Base-by-base conservation (phyloP, 2,888 invertebrate genomes). In the Drosophila mercatorum region DNA sequence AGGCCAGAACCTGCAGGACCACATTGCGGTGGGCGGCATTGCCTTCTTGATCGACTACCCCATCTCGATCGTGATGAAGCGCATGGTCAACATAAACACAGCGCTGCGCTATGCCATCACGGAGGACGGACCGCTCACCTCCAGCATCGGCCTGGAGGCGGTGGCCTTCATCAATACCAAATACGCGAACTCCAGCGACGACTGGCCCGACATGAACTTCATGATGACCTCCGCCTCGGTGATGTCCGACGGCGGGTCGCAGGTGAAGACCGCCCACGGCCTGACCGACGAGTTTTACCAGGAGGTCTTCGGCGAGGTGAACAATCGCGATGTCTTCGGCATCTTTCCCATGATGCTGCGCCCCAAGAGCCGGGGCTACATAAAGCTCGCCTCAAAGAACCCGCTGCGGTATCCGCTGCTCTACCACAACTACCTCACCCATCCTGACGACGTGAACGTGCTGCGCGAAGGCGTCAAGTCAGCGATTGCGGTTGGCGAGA, bases 181-280 rank as follows among this genome's bases (percentile, higher is more conserved):
- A 92, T 97, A 97, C 90, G 97, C 97, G 0, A 98, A 97, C 90
- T 94, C 95, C 61, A 94, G 95, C 0, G 97, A 97, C 64, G 97
- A 98, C 91, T 97, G 97, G 97, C 97, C 98, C 0, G 98, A 98
- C 89, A 97, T 98, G 73, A 97, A 97, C 90, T 97, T 97, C 88
- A 97, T 98, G 96, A 93, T 97, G 93, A 96, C 97, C 0, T 96
- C 97, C 34, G 95, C 96, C 0, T 96, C 96, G 0, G 96, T 96
- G 0, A 95, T 95, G 56, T 96, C 97, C 0, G 97, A 97, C 88
- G 97, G 97, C n/a, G 97, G 97, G 0, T 95, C 95, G 0, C 95
- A 96, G 91, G 95, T 96, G 0, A 96, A 96, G 89, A 94, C 93
- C 46, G 97, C 97, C 0, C 97, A 97, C 85, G 96, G 97, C 0